Evolutionary conservation across 2,888 invertebrate species (phyloP), one percentile per base, ranked within the genome.

Genomic region (Hyposoter dolosus): DNA sequence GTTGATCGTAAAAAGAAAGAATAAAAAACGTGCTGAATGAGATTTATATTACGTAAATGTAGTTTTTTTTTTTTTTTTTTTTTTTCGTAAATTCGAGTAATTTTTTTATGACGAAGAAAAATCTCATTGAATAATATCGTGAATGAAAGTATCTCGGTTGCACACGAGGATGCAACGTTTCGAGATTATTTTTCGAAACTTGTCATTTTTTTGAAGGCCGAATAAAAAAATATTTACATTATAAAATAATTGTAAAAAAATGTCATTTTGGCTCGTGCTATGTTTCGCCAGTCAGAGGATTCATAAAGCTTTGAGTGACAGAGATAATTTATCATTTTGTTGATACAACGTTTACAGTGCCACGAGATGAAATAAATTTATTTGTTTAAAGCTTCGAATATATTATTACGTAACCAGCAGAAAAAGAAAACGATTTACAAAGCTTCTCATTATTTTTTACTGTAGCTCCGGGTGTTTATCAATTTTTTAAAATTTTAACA

Each of bases 231-330:
- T 53, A 19, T 53, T 53, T 53, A 53, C 53, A 19, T 19, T 10
- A 53, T 19, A 53, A 53, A 53, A 53, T 53, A 19, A 53, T 53
- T 53, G 53, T 53, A 19, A 19, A 53, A 53, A 53, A 53, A 53
- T 53, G 10, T 53, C 53, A 19, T 53, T 53, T 53, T 53, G 19
- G 9, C 53, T 53, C 10, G 15, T 50, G 47, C n/a, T 50, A n/a
- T 5, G n/a, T 50, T 50, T 9, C 17, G 15, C 47, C n/a, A 50
- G 17, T 6, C 17, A 17, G 17, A n/a, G 47, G n/a, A 50, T 50
- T 50, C n/a, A n/a, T n/a, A n/a, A 50, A 15, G 47, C n/a, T 50
- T 50, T 50, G 47, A 50, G 53, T 53, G 53, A 53, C 53, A 19
- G 9, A 53, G 19, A 19, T 19, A 19, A 53, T 53, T 50, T 53